phyloP scores from a whole-genome alignment of 1,140 invertebrate species.

The Nasonia longicornis region DNA sequence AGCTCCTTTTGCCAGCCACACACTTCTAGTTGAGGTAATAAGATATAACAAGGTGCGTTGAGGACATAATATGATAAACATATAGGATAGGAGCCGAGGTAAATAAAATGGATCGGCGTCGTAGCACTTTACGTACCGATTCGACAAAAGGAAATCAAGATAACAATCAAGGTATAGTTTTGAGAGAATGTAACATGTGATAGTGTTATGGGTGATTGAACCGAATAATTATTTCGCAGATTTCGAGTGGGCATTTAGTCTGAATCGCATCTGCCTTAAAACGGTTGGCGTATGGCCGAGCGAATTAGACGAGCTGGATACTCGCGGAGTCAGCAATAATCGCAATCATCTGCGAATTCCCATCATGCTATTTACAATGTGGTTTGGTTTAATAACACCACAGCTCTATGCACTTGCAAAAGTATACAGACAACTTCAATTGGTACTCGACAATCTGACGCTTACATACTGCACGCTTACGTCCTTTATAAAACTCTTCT shows the following conservation, averaged over 20 bases:
- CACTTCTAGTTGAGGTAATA: no score
- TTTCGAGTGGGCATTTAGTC: conserved; percentile 26
- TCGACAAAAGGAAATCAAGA: no score
- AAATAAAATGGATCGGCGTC: no score
- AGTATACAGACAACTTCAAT: not conserved
- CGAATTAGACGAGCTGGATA: not conserved
- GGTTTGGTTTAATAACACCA: conserved; percentile 3
- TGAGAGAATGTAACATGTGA: no score
- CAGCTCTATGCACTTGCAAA: not conserved
- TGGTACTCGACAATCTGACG: conserved; percentile 24
- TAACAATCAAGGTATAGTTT: no score
- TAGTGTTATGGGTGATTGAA: no score
- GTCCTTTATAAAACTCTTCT: conserved; percentile 9
- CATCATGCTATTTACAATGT: not conserved
- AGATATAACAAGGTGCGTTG: no score
- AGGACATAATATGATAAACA: no score
- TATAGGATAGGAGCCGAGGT: no score
- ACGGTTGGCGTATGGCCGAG: conserved; percentile 26
- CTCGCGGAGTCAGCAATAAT: no score
- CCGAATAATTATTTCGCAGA: not conserved
- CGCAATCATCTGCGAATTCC: not conserved
- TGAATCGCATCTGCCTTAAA: conserved; percentile 18
- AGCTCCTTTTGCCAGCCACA: no score
- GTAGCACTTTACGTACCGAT: no score
- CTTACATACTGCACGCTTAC: not conserved